Evolutionary conservation across 2,113 vertebrate genomes (phyloP).

Genomic region (Morone chrysops): DNA sequence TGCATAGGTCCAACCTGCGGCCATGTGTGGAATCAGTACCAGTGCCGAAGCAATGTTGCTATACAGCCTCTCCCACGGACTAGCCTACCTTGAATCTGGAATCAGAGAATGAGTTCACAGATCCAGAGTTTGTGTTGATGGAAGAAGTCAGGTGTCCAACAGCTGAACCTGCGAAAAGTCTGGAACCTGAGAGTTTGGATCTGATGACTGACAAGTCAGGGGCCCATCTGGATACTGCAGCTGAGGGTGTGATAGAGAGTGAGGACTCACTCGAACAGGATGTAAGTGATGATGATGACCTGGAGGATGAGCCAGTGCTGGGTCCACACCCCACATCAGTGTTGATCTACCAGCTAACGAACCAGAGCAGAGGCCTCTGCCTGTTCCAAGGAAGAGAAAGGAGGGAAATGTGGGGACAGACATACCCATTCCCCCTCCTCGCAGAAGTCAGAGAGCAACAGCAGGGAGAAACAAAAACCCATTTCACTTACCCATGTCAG

Average conservation of each 20-base stretch:
- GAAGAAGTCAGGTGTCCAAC: background rate
- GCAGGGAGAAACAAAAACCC: background rate
- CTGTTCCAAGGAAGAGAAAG: too few relatives aligned
- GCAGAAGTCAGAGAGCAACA: background rate
- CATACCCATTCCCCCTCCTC: background rate
- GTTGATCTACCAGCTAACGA: background rate
- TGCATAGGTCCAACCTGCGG: background rate
- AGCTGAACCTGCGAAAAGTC: fast-evolving
- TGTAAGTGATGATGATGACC: background rate
- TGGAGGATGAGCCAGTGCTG: too few relatives aligned
- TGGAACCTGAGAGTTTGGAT: background rate
- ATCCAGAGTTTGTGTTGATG: background rate
- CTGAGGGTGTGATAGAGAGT: background rate
- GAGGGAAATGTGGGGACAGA: background rate
- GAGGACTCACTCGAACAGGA: background rate
- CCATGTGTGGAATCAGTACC: background rate
- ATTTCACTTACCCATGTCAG: background rate
- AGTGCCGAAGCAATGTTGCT: fast-evolving
- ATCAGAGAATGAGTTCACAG: background rate
- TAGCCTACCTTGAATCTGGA: fast-evolving
- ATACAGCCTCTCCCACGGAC: too few relatives aligned
- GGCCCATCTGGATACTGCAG: too few relatives aligned
- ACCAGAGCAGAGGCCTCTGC: background rate
- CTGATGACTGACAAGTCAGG: background rate
- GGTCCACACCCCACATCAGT: background rate